A percentile compares a stretch with the other conserved stretches of the same genome.
phyloP scores from a whole-genome alignment of 2,888 invertebrate species.

The Melikaiella ostensackeni region DNA sequence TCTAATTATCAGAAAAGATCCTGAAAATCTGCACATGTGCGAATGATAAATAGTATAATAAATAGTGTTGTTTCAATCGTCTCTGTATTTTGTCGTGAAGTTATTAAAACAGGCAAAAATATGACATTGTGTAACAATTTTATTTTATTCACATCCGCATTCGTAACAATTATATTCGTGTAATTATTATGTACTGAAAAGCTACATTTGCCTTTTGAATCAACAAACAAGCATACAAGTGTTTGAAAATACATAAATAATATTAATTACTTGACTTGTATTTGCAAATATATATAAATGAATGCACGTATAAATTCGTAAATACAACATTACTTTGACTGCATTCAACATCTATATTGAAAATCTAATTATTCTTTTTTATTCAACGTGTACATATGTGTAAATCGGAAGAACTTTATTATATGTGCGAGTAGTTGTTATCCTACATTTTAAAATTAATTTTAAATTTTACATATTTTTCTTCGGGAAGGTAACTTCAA shows the following conservation, averaged over 20 bases:
- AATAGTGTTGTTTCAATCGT: no score
- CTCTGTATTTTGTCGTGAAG: not conserved
- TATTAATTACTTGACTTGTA: no score
- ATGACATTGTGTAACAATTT: not conserved
- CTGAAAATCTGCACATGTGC: no score
- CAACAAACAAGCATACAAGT: not conserved
- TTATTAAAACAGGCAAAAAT: not conserved
- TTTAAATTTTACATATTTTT: not conserved
- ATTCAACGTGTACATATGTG: no score
- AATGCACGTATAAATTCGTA: not conserved
- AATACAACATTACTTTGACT: not conserved
- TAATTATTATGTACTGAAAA: not conserved
- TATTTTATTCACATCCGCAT: not conserved
- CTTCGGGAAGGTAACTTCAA: conserved; percentile 50
- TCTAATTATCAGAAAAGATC: not conserved
- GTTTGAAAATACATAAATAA: not conserved
- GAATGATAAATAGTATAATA: no score
- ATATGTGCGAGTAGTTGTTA: not conserved
- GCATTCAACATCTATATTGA: not conserved
- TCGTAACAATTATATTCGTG: not conserved
- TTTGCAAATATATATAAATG: not conserved
- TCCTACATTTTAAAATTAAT: not conserved
- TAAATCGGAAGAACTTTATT: not conserved
- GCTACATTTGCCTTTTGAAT: not conserved
- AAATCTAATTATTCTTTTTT: not conserved